A percentile compares a stretch with the other conserved stretches of the same genome.
phyloP scores from a whole-genome alignment of 1,140 invertebrate genomes.

The Drosophila grimshawi region DNA sequence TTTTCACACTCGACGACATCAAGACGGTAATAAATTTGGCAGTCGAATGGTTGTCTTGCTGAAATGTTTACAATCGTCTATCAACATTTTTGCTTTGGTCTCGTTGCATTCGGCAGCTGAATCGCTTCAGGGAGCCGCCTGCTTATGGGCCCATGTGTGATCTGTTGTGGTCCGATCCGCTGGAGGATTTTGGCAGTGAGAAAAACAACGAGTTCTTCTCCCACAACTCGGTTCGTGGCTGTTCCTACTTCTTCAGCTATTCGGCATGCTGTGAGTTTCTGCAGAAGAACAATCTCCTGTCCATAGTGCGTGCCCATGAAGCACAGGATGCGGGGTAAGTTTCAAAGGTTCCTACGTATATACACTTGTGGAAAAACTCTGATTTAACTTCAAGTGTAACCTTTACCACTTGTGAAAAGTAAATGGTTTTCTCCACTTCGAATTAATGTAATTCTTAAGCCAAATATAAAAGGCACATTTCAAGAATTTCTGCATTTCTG shows the following conservation, averaged over 20 bases:
- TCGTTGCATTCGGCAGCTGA: constrained; percentile 89
- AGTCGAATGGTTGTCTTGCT: constrained; percentile 43
- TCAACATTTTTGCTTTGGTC: constrained; percentile 33
- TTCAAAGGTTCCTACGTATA: too few relatives aligned
- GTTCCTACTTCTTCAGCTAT: constrained; percentile 98
- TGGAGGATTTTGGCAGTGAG: constrained; percentile 99
- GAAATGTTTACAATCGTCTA: constrained; percentile 70
- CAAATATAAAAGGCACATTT: too few relatives aligned
- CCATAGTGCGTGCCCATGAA: constrained; percentile 99
- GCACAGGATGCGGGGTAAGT: constrained; percentile 98
- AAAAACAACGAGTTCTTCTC: constrained; percentile 99
- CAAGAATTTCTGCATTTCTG: too few relatives aligned
- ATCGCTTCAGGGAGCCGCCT: constrained; percentile 99
- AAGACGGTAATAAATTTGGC: constrained; percentile 87
- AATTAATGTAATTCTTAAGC: too few relatives aligned
- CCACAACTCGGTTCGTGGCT: constrained; percentile 99
- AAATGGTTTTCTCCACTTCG: too few relatives aligned
- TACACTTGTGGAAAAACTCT: too few relatives aligned
- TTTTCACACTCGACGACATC: constrained; percentile 99
- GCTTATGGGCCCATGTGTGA: constrained; percentile 99
- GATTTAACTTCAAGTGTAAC: too few relatives aligned
- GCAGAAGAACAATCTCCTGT: constrained; percentile 99
- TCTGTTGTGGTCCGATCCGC: constrained; percentile 98
- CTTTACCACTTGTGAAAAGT: too few relatives aligned
- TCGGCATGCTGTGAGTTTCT: constrained; percentile 93